Conservation (phyloP, 2,888 invertebrate genomes). For the Leptopterna dolabrata region DNA sequence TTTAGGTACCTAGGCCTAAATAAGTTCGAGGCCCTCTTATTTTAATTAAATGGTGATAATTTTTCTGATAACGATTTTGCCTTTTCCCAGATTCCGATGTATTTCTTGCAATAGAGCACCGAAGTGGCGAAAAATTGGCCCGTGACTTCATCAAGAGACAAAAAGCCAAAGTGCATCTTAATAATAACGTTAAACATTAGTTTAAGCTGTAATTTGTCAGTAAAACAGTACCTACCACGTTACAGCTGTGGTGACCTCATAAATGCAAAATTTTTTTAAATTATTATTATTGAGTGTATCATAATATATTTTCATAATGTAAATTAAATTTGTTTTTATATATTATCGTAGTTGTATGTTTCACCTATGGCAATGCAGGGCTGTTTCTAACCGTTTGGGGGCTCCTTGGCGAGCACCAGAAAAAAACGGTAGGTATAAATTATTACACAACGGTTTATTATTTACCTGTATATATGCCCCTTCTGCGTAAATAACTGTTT, state of each 20-base stretch:
- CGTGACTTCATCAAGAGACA: constrained; percentile 88
- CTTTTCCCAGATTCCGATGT: constrained; percentile 74
- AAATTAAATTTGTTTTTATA: constrained; percentile 16
- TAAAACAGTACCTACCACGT: neutral
- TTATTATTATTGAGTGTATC: neutral
- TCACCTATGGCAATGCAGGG: too few species aligned
- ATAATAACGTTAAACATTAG: constrained; percentile 29
- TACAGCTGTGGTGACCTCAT: neutral
- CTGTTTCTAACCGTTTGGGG: too few species aligned
- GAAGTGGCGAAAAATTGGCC: constrained; percentile 89
- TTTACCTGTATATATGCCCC: too few species aligned
- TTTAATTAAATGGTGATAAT: too few species aligned
- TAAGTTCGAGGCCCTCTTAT: too few species aligned
- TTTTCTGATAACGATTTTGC: constrained; percentile 60
- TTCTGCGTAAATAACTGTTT: too few species aligned
- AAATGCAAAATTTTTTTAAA: neutral
- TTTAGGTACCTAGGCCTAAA: too few species aligned
- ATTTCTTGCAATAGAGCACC: constrained; percentile 80
- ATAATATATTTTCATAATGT: constrained; percentile 15
- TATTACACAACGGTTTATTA: too few species aligned
- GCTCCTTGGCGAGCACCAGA: too few species aligned
- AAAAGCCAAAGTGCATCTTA: constrained; percentile 71
- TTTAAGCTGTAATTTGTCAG: neutral
- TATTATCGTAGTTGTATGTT: neutral
- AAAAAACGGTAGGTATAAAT: too few species aligned